Evolutionary conservation across 1,140 invertebrate species (phyloP), one percentile per base, ranked within the genome.

Genomic region (Cyclargus thomasi): DNA sequence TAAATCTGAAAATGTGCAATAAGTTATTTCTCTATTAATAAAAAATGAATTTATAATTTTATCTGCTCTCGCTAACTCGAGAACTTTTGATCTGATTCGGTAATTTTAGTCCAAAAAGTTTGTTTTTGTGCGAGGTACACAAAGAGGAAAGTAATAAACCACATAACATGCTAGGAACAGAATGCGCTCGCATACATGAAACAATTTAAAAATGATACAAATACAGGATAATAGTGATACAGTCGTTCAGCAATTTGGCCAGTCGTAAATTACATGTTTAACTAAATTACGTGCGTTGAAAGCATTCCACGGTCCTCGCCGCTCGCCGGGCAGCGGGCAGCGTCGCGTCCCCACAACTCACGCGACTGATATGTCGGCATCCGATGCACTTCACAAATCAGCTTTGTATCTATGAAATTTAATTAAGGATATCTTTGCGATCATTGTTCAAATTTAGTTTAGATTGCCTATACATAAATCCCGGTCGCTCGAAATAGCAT

Each of bases 231-330:
- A 36, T 35, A 57, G 57, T 57, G 55, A 66, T 66, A 57, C 23
- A 57, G 55, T 66, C 55, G n/a, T 66, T 55, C 76, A 86, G 83
- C 85, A 90, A 88, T 88, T 90, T 82, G 80, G 77, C 77, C 68
- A 86, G 81, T 83, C 85, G 85, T 90, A 90, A 86, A 90, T 90
- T 87, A 90, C 81, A 80, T 81, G 85, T 87, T 89, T 85, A 88
- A 90, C 86, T 90, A 84, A 87, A 90, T 90, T 90, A 90, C 83
- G 79, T 75, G 79, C 79, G 81, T 78, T 85, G 82, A 88, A 88
- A 87, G 85, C 87, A 88, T 90, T 87, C 83, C 87, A 73, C 39
- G 8, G 11, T 74, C 76, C 74, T 74, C 76, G 73, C 74, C 79
- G 77, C 81, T 82, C 80, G 76, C 73, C 76, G 69, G 74, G 77